Percentiles rank a stretch among this genome's conserved stretches.
Evolutionary conservation across 2,888 invertebrate genomes (phyloP).

Genomic region (Cyclophora albipunctata): DNA sequence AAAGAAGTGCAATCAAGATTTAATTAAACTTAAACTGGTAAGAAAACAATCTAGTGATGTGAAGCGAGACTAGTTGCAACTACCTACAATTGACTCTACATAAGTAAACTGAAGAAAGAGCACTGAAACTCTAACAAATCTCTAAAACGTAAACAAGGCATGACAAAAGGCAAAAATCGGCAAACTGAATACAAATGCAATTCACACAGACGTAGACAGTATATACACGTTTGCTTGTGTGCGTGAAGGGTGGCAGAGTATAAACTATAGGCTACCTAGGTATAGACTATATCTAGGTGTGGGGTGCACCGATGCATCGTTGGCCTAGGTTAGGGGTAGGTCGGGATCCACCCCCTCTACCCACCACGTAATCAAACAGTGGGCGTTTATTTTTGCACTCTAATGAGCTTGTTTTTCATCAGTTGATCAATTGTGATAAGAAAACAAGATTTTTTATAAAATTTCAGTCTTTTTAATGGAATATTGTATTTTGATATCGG

Average conservation of each 20-base stretch:
- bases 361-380: slow-evolving; percentile 52
- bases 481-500: no score
- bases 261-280: slow-evolving; percentile 19
- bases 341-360: slow-evolving; percentile 25
- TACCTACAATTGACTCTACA: no score
- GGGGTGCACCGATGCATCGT: slow-evolving; percentile 65
- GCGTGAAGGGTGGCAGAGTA: slow-evolving; percentile 13
- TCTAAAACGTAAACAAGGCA: slow-evolving; percentile 15
- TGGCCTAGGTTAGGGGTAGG: slow-evolving; percentile 64
- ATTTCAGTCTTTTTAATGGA: no score
- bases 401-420: slow-evolving; percentile 35
- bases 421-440: slow-evolving; percentile 8
- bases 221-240: slow-evolving; percentile 9
- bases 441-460: not conserved
- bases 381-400: slow-evolving; percentile 34
- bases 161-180: slow-evolving; percentile 11
- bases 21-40: no score
- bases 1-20: no score
- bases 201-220: slow-evolving; percentile 19
- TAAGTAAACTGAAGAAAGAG: no score
- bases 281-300: slow-evolving; percentile 49
- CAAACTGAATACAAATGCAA: slow-evolving; percentile 21
- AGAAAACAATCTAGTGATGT: no score
- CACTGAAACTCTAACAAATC: not conserved
- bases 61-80: no score